Base-by-base conservation (phyloP, 2,888 invertebrate species). In the Cyclophora punctaria region DNA sequence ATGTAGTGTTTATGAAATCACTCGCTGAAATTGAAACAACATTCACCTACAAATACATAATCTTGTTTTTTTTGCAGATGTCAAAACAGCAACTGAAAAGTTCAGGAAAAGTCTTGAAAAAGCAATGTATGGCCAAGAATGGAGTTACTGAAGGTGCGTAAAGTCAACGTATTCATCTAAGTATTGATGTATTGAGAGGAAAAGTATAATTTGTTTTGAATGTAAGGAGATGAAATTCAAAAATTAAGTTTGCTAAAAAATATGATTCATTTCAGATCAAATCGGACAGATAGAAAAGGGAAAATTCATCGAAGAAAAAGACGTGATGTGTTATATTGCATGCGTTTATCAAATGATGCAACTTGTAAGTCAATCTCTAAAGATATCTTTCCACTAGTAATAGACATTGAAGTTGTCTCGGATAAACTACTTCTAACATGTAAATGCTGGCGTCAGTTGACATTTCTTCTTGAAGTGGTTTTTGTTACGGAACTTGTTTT, bases 121-220 rank as follows among this genome's bases (percentile, higher is more conserved):
- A 91, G 57, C 88, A 88, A 6, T 93, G 93, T 55, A 76, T 90
- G 66, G 87, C 86, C 3, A 93, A 93, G 73, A 84, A 83, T 44
- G 84, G 89, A 60, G 85, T 88, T 0, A 79, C 65, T 34, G 77
- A 77, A 71, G 76, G 75, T 76, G 44, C 42, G 48, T 20, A 7
- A 7, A 37, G 37, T 34, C 33, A 41, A 34, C 35, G 4, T 42
- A 44, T 34, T 3, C 2, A 46, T 40, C 20, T 20, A 1, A 20
- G 20, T 20, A 20, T 20, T 20, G 20, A 20, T 20, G 20, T 20
- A 20, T 20, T 20, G 20, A 20, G 20, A 20, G 20, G 2, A 20
- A 20, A 20, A 20, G 20, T 20, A 20, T 20, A 20, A 20, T 20
- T 20, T 20, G 20, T 1, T 20, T 20, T 20, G 20, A 20, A 20